Evolutionary conservation across 1,140 invertebrate genomes (phyloP).

Genomic region (Coptotermes formosanus): DNA sequence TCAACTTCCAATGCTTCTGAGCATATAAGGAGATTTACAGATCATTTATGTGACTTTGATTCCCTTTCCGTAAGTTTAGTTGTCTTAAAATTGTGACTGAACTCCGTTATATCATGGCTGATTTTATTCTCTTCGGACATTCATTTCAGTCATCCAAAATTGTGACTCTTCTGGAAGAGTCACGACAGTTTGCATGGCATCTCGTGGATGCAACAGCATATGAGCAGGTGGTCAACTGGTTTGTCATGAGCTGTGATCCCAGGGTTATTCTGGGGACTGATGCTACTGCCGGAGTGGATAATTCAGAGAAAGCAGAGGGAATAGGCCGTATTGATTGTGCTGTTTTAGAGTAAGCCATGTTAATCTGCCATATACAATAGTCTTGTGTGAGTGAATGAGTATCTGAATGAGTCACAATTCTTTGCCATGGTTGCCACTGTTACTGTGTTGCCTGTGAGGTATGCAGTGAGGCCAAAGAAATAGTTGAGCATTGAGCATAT

Average conservation of each 20-base stretch:
- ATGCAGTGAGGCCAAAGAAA: no score
- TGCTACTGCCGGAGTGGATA: constrained; percentile 30
- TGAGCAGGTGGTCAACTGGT: constrained; percentile 73
- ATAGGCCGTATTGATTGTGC: constrained; percentile 53
- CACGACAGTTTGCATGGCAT: constrained; percentile 69
- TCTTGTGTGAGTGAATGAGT: not conserved
- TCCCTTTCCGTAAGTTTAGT: no score
- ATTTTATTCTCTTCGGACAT: constrained; percentile 22
- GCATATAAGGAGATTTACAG: no score
- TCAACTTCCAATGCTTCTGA: no score
- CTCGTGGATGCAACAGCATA: constrained; percentile 63
- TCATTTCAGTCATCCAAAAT: constrained; percentile 52
- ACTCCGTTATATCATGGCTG: not conserved
- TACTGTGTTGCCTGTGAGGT: no score
- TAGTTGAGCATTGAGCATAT: no score
- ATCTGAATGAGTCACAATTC: no score
- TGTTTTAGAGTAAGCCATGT: constrained; percentile 50
- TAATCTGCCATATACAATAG: not conserved
- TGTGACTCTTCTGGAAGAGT: constrained; percentile 57
- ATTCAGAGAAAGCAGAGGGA: constrained; percentile 39
- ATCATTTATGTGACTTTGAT: no score
- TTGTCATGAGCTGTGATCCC: constrained; percentile 73
- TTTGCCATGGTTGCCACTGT: no score
- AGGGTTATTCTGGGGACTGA: constrained; percentile 59
- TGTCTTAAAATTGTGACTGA: not conserved